Conservation (phyloP, 1,140 invertebrate species). For the Akabosia matsudoensis region DNA sequence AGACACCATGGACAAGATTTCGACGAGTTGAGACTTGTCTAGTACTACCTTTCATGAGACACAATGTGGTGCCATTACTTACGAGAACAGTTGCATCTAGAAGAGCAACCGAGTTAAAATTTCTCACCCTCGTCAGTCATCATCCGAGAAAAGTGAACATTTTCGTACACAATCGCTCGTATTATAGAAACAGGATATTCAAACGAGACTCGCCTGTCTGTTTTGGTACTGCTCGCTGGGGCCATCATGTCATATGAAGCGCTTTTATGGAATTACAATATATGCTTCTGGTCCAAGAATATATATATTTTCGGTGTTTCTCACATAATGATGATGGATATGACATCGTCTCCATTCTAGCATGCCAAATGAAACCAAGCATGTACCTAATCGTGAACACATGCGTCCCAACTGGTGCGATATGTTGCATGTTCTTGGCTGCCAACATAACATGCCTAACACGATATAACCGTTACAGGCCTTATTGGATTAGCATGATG, state of each 20-base stretch:
- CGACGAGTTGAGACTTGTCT: not conserved
- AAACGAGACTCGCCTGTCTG: not conserved
- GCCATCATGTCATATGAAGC: not conserved
- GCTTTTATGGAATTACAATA: not conserved
- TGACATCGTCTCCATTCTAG: slow-evolving; percentile 9
- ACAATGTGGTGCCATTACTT: slow-evolving; percentile 1
- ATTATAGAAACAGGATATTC: not conserved
- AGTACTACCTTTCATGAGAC: not conserved
- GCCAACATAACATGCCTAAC: no score
- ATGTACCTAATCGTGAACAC: not conserved
- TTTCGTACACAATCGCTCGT: no score
- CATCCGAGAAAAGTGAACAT: not conserved
- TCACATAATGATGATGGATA: slow-evolving; percentile 7
- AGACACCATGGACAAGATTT: no score
- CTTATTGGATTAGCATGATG: no score
- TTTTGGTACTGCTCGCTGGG: not conserved
- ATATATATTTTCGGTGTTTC: no score
- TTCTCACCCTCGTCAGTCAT: not conserved
- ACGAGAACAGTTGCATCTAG: not conserved
- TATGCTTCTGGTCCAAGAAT: no score
- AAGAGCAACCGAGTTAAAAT: not conserved
- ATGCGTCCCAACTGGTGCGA: not conserved
- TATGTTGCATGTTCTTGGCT: no score
- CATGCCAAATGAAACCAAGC: not conserved
- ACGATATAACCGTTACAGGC: no score